These are phyloP conservation scores for Fregetta grallaria DNA, from an alignment of 2,113 vertebrate genomes.

Conservation along the genomic window DNA sequence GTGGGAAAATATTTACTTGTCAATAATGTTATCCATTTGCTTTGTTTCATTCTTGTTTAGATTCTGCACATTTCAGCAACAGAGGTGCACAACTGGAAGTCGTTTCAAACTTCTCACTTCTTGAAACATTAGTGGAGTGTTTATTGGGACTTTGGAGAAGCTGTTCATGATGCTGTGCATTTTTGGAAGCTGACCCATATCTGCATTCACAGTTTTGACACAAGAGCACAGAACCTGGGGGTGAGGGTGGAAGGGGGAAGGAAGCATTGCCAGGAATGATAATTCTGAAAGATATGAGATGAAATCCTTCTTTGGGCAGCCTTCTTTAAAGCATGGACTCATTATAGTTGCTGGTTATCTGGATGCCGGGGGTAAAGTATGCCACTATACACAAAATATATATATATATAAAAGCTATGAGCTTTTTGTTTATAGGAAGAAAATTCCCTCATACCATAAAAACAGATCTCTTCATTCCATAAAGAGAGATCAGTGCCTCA, in stretches of 20 bases:
- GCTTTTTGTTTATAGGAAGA: background rate
- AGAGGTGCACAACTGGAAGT: background rate
- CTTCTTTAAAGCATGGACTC: background rate
- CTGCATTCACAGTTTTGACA: background rate
- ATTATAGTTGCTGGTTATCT: background rate
- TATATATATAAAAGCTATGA: background rate
- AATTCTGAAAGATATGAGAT: background rate
- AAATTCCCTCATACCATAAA: slow-evolving; percentile 7
- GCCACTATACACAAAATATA: background rate
- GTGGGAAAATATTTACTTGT: background rate
- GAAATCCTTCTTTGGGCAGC: background rate
- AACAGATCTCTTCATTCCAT: slow-evolving; percentile 3
- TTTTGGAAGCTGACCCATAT: background rate
- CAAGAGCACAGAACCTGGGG: background rate
- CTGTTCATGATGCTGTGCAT: background rate
- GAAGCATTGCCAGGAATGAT: background rate
- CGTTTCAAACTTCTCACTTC: background rate
- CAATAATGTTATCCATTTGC: background rate
- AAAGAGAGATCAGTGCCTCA: slow-evolving; percentile 17
- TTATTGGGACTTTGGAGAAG: background rate
- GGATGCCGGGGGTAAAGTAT: background rate
- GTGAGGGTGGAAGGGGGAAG: background rate
- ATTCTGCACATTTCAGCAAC: background rate
- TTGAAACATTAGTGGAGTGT: background rate
- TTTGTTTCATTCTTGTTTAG: background rate